These are phyloP conservation scores for Euplagia quadripunctaria DNA, from an alignment of 2,888 invertebrate genomes.

Conservation along the genomic window DNA sequence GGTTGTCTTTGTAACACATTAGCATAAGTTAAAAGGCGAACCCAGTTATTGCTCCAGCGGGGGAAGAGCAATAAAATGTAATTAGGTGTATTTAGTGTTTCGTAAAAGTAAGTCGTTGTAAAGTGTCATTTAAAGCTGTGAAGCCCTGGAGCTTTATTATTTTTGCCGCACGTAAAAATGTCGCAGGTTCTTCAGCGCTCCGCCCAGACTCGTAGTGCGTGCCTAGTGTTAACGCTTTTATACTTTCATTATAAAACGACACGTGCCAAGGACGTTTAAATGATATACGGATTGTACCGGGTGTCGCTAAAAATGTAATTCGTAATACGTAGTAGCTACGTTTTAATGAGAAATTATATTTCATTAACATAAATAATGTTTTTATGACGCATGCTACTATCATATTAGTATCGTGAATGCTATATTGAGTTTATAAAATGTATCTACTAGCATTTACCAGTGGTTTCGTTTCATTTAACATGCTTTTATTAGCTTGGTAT, in stretches of 20 bases:
- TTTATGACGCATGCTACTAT: not conserved
- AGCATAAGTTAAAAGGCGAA: no score
- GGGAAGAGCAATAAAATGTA: no score
- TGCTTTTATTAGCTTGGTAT: no score
- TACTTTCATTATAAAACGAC: slow-evolving; percentile 37
- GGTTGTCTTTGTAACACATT: no score
- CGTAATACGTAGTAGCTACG: not conserved
- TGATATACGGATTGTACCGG: slow-evolving; percentile 21
- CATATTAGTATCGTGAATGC: no score
- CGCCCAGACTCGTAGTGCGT: not conserved
- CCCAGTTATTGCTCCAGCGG: no score
- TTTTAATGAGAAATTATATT: not conserved
- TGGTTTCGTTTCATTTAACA: no score
- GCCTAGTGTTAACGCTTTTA: slow-evolving; percentile 25
- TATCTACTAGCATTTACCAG: no score
- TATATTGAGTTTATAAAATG: no score
- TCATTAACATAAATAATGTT: not conserved
- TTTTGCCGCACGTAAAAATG: not conserved
- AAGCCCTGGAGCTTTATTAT: not conserved
- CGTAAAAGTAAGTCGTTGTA: no score
- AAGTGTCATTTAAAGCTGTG: no score
- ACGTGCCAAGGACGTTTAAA: slow-evolving; percentile 42
- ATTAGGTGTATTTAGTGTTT: no score
- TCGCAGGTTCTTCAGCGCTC: not conserved
- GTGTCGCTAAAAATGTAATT: not conserved